These are phyloP conservation scores for Psix sp. DNA, from an alignment of 1,140 invertebrate genomes.

Conservation along the genomic window DNA sequence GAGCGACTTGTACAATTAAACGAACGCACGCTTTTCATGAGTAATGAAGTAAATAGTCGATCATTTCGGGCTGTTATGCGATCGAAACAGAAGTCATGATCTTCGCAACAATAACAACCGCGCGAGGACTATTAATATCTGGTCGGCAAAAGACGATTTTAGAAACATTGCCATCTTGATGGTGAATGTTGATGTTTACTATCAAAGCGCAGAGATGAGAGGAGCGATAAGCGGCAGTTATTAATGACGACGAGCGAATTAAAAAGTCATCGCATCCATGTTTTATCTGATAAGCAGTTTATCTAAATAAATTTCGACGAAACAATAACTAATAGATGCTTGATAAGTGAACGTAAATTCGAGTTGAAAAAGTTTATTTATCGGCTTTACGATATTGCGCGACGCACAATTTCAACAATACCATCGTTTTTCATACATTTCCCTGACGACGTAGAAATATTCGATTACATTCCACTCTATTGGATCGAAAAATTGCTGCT, in stretches of 20 bases:
- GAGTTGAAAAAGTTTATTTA: slow-evolving; percentile 37
- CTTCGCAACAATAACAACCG: slow-evolving; percentile 28
- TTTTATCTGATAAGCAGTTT: slow-evolving; percentile 11
- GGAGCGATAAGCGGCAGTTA: slow-evolving; percentile 9
- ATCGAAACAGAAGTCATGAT: slow-evolving; percentile 50
- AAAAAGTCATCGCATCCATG: slow-evolving; percentile 15
- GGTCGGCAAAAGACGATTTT: no score
- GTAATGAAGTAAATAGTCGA: slow-evolving; percentile 50
- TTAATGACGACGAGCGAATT: slow-evolving; percentile 19
- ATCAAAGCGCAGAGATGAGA: slow-evolving; percentile 7
- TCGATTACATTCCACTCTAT: slow-evolving; percentile 58
- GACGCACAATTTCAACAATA: slow-evolving; percentile 28
- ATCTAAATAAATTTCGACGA: slow-evolving; percentile 24
- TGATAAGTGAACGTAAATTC: slow-evolving; percentile 21
- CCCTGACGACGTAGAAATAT: slow-evolving; percentile 40
- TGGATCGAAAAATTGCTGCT: slow-evolving; percentile 58
- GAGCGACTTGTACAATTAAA: slow-evolving; percentile 45
- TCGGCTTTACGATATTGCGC: slow-evolving; percentile 7
- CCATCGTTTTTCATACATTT: slow-evolving; percentile 40
- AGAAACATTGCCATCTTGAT: slow-evolving; percentile 14
- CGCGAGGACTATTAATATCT: slow-evolving; percentile 30
- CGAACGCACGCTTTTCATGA: slow-evolving; percentile 45
- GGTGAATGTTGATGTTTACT: slow-evolving; percentile 19
- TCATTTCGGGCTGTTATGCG: slow-evolving; percentile 34
- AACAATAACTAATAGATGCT: slow-evolving; percentile 18